These are phyloP conservation scores for Whitmania pigra DNA, from an alignment of 1,140 invertebrate species.

Conservation along the genomic window DNA sequence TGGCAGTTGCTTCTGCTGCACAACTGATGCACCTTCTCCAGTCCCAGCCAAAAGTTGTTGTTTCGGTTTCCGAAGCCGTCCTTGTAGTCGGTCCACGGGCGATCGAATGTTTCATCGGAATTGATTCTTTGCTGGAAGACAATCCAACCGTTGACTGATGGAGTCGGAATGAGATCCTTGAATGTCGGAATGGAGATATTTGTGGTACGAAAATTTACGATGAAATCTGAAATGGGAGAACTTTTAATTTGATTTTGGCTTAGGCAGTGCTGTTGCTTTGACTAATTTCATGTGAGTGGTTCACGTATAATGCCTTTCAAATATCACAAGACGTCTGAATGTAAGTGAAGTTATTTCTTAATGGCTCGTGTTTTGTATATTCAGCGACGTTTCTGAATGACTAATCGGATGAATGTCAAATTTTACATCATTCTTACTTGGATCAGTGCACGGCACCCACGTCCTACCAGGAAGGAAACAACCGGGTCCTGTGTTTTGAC, in stretches of 20 bases:
- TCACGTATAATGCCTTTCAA: no score
- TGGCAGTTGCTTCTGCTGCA: background rate
- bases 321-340: no score
- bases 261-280: no score
- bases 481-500: background rate
- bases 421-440: background rate
- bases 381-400: no score
- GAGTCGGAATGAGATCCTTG: background rate
- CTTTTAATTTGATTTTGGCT: no score
- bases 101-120: constrained; percentile 32
- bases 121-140: constrained; percentile 27
- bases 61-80: constrained; percentile 34
- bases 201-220: background rate
- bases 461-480: background rate
- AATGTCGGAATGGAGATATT: constrained; percentile 11
- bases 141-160: constrained; percentile 17
- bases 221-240: background rate
- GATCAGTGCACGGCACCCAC: background rate
- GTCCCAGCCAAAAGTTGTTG: constrained; percentile 32
- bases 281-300: no score
- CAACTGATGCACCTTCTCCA: constrained; percentile 1
- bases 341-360: no score
- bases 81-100: constrained; percentile 34
- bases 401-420: no score
- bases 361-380: no score